These are phyloP conservation scores for Malurus elegans DNA, from an alignment of 2,113 vertebrate genomes.

Conservation along the genomic window DNA sequence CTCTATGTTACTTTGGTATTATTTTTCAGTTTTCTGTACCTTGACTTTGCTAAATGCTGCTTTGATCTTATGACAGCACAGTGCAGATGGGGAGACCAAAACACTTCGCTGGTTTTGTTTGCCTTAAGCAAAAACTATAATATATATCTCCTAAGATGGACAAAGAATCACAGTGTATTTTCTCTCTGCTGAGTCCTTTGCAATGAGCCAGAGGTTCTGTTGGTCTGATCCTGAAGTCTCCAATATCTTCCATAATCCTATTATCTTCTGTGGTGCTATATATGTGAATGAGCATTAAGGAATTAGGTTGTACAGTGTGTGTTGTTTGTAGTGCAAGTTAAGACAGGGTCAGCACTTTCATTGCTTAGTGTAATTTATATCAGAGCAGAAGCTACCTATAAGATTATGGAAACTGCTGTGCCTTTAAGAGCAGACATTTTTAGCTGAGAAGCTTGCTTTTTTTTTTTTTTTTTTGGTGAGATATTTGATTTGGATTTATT, in stretches of 20 bases:
- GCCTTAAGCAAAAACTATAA: background rate
- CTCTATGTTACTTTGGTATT: background rate
- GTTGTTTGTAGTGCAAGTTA: background rate
- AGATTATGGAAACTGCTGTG: background rate
- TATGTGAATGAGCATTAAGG: background rate
- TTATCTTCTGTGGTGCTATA: slow-evolving; percentile 29
- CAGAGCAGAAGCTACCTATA: background rate
- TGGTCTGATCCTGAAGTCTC: background rate
- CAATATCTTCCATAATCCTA: background rate
- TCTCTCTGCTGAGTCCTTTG: background rate
- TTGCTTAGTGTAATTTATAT: background rate
- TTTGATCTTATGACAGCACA: background rate
- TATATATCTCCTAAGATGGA: background rate
- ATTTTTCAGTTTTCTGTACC: background rate
- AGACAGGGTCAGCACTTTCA: slow-evolving; percentile 23
- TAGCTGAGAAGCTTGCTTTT: background rate
- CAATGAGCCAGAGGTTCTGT: background rate
- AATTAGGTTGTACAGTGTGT: slow-evolving; percentile 15
- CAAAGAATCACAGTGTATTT: background rate
- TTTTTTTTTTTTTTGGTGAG: background rate
- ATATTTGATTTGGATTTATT: slow-evolving; percentile 2
- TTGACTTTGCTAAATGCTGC: background rate
- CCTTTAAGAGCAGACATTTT: background rate
- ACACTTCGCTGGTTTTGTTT: background rate
- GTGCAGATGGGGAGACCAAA: background rate